Base-by-base conservation (phyloP, 2,888 invertebrate species). In the Cerceris rybyensis region DNA sequence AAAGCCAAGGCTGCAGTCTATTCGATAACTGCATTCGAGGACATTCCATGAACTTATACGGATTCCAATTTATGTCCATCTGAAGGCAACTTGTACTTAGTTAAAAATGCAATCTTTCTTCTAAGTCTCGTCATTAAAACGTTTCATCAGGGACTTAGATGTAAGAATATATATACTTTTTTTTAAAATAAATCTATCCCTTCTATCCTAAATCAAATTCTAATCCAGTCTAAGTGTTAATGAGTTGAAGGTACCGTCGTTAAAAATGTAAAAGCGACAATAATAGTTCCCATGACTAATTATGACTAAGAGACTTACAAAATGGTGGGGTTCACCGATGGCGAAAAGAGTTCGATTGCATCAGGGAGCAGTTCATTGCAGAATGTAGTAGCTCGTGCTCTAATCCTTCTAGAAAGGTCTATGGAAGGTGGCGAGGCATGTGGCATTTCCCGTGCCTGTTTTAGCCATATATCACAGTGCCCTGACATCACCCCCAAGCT, bases 391-490 rank as follows among this genome's bases (percentile, higher is more conserved):
- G 84, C 75, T 81, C 80, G 80, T 78, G 78, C 84, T 80, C 85
- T 84, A 89, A 89, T 89, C 88, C 84, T 87, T 83, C 69, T 73
- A 60, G 58, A 60, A 49, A 70, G 75, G 43, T 59, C 71, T 71
- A 79, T 80, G 81, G 75, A 80, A 82, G 84, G 81, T 84, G 70
- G 80, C 61, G 65, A 74, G 86, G 88, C 90, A 90, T 89, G 88
- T 90, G 90, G 87, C 86, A 88, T 87, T 91, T 91, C 88, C 88
- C 89, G 89, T 87, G 85, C 85, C 72, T 79, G 82, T 76, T 83
- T 75, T 80, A 78, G 82, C 87, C 88, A 90, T 91, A 90, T 84
- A 91, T 90, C 91, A 90, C 88, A 66, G 75, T 80, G 79, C 78
- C 83, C 89, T 88, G 90, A 90, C 91, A 88, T 88, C 85, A 82